Evolutionary conservation across 2,797 vertebrate species (phyloP).

Genomic region (Spheniscus humboldti): DNA sequence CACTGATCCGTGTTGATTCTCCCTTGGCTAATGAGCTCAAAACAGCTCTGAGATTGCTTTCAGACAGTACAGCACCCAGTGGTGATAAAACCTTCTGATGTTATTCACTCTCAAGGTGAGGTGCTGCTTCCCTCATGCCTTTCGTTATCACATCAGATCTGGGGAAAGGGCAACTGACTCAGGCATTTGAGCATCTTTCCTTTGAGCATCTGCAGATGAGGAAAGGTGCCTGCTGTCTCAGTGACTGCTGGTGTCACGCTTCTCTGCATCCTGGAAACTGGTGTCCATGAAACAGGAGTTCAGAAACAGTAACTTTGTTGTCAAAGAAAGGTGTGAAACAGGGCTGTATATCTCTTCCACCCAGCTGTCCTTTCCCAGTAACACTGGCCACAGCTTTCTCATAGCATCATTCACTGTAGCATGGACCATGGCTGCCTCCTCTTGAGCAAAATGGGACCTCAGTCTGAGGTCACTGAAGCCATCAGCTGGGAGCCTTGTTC

Average conservation of each 20-base stretch:
- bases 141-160: neutral
- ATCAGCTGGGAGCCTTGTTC: neutral
- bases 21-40: neutral
- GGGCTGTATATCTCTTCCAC: neutral
- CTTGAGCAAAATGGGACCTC: neutral
- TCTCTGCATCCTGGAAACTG: neutral
- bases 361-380: neutral
- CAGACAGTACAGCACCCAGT: neutral
- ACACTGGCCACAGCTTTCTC: neutral
- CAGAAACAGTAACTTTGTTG: neutral
- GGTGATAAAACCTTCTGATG: neutral
- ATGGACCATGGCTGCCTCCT: rapidly evolving
- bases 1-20: neutral
- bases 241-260: neutral
- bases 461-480: neutral
- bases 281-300: neutral
- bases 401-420: neutral
- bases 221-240: neutral
- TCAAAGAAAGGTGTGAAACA: neutral
- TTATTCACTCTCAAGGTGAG: neutral
- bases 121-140: neutral
- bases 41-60: neutral
- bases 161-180: neutral
- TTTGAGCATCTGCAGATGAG: neutral
- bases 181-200: neutral